These are phyloP conservation scores for Sebastes aleutianus DNA, from an alignment of 2,797 vertebrate species.

Conservation along the genomic window DNA sequence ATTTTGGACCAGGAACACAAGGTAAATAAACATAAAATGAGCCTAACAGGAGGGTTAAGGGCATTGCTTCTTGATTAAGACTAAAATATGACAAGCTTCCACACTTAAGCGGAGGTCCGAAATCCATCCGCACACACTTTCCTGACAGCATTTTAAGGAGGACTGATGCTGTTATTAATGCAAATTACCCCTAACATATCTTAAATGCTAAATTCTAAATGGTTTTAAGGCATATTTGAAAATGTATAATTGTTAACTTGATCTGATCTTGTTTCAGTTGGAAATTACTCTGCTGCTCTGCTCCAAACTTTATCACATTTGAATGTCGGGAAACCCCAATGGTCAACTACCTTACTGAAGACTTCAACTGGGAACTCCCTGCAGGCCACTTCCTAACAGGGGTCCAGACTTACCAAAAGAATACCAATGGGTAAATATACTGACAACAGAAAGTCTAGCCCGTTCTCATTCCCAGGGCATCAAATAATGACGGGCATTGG, in stretches of 20 bases:
- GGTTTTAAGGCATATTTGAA: background rate
- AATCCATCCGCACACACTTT: background rate
- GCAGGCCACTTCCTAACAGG: conserved; percentile 14
- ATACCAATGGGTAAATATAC: background rate
- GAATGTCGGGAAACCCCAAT: background rate
- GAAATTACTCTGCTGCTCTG: background rate
- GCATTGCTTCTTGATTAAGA: no score
- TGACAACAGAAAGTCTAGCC: background rate
- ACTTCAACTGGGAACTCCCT: conserved; percentile 8
- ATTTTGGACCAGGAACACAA: no score
- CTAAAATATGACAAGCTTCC: background rate
- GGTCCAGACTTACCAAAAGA: background rate
- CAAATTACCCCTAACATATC: background rate
- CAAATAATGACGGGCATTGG: no score
- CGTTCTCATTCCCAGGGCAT: no score
- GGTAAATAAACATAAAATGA: no score
- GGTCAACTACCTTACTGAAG: conserved; percentile 2
- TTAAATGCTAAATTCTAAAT: background rate
- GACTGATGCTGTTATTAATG: no score
- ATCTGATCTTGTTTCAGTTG: background rate
- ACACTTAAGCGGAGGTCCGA: background rate
- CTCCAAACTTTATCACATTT: background rate
- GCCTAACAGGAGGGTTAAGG: no score
- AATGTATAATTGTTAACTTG: background rate
- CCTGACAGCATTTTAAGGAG: no score